phyloP scores from a whole-genome alignment of 2,797 vertebrate genomes.

The Hapalemur alaotrensis region DNA sequence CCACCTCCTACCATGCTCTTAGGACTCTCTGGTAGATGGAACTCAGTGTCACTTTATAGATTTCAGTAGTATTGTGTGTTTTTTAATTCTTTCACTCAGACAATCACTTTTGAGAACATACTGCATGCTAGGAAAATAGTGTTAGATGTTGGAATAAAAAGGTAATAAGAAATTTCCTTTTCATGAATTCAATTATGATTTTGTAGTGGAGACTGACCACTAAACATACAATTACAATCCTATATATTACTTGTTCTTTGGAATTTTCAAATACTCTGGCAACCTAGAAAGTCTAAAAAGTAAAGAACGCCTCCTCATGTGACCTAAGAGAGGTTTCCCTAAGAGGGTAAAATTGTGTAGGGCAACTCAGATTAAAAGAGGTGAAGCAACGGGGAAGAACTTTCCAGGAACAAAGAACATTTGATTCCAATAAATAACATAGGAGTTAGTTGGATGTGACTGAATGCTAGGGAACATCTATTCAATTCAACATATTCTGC shows the following conservation, averaged over 20 bases:
- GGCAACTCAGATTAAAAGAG: neutral
- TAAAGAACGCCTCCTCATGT: neutral
- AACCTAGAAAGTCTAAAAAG: neutral
- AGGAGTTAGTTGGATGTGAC: neutral
- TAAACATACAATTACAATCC: neutral
- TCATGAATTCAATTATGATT: neutral
- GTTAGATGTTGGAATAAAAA: neutral
- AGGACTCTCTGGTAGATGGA: fast-evolving
- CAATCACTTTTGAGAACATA: neutral
- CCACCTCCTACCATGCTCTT: fast-evolving
- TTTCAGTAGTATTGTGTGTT: neutral
- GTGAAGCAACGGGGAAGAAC: neutral
- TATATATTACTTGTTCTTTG: neutral
- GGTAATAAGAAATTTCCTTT: neutral
- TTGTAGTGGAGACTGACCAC: neutral
- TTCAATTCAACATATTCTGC: neutral
- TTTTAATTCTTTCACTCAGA: neutral
- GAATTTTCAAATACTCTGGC: neutral
- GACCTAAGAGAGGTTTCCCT: neutral
- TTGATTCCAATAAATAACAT: neutral
- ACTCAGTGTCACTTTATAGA: neutral
- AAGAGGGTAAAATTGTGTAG: neutral
- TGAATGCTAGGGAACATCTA: neutral
- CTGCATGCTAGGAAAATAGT: no score
- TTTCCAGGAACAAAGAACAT: neutral